Percentiles rank a stretch among this genome's conserved stretches.
These are phyloP conservation scores for Drosophila tsacasi DNA, from an alignment of 1,140 invertebrate genomes.

Conservation along the genomic window DNA sequence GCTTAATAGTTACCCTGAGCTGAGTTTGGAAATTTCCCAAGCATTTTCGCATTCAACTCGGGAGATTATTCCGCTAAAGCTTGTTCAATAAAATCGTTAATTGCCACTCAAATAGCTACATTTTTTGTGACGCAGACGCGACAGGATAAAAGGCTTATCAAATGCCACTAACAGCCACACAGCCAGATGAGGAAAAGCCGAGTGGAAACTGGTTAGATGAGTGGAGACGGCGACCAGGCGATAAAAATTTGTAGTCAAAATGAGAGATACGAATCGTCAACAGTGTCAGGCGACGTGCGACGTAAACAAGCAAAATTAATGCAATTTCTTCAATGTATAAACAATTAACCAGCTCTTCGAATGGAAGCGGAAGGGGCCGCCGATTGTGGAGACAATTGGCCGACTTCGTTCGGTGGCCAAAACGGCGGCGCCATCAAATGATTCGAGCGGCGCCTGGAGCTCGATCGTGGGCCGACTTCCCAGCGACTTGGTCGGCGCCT, in stretches of 20 bases:
- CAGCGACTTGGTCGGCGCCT: constrained; percentile 68
- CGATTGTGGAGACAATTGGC: constrained; percentile 27
- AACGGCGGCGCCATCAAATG: constrained; percentile 78
- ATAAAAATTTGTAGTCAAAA: constrained; percentile 75
- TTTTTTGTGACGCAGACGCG: constrained; percentile 71
- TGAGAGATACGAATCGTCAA: constrained; percentile 57
- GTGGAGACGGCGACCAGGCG: constrained; percentile 37
- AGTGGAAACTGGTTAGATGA: constrained; percentile 68
- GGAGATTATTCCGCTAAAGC: constrained; percentile 40
- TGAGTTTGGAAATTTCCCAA: constrained; percentile 39
- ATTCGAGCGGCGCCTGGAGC: constrained; percentile 60
- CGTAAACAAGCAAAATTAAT: constrained; percentile 79
- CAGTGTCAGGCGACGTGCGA: constrained; percentile 54
- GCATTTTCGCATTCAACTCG: constrained; percentile 36
- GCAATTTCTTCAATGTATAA: constrained; percentile 64
- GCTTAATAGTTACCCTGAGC: constrained; percentile 39
- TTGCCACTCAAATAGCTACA: constrained; percentile 79
- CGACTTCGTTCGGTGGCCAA: constrained; percentile 27
- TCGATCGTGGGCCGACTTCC: constrained; percentile 63
- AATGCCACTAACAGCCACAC: constrained; percentile 44
- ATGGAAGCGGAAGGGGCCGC: constrained; percentile 13
- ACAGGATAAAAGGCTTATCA: constrained; percentile 82
- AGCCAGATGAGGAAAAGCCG: constrained; percentile 2
- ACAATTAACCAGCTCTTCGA: constrained; percentile 63
- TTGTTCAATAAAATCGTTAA: constrained; percentile 77